These are phyloP conservation scores for Papilio demoleus DNA, from an alignment of 2,888 invertebrate species.

Conservation along the genomic window DNA sequence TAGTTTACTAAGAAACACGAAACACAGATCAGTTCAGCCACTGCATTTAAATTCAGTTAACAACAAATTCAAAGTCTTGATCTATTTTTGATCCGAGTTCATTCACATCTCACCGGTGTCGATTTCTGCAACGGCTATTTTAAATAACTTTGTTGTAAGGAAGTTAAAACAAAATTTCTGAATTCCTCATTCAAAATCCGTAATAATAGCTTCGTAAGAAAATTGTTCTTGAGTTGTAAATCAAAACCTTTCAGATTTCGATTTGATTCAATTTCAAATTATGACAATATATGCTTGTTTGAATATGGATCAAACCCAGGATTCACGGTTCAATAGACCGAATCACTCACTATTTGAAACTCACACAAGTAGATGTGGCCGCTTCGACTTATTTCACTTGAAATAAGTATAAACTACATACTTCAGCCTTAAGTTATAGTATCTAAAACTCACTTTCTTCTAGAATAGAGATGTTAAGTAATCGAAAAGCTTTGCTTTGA, in stretches of 20 bases:
- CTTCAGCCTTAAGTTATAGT: not conserved
- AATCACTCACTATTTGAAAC: conserved; percentile 22
- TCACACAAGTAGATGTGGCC: not conserved
- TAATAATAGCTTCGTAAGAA: not conserved
- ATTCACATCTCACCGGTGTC: conserved; percentile 66
- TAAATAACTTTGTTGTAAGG: conserved; percentile 15
- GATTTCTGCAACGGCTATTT: conserved; percentile 58
- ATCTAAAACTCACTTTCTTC: too few species aligned
- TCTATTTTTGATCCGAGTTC: conserved; percentile 76
- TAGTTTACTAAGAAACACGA: conserved; percentile 41
- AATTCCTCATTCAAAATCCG: not conserved
- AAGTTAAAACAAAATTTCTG: not conserved
- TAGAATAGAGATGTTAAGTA: too few species aligned
- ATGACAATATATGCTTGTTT: conserved; percentile 2
- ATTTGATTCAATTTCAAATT: not conserved
- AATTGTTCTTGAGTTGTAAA: too few species aligned
- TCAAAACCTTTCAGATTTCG: not conserved
- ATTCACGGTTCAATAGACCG: conserved; percentile 34
- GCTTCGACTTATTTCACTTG: conserved; percentile 3
- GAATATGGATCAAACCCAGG: conserved; percentile 22
- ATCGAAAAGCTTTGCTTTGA: not conserved
- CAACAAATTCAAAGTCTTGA: conserved; percentile 51
- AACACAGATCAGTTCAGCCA: conserved; percentile 57
- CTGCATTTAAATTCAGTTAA: conserved; percentile 47
- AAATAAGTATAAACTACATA: not conserved